Conservation (phyloP, 2,113 vertebrate species). For the Pluvialis apricaria region DNA sequence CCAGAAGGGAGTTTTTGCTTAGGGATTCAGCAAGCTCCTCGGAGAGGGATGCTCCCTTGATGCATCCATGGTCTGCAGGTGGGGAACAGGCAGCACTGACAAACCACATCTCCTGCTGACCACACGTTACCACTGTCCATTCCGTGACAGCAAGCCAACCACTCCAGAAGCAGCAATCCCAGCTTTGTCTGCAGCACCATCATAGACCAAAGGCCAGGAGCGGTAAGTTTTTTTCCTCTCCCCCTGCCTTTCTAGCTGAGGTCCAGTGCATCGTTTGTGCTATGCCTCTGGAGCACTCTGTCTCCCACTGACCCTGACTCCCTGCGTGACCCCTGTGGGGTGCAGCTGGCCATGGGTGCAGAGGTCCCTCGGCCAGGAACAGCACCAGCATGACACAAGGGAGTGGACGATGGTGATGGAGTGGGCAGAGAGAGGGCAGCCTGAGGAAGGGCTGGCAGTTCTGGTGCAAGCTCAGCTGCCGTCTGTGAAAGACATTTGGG, state of each 20-base stretch:
- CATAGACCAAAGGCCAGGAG: not conserved
- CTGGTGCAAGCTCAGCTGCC: not conserved
- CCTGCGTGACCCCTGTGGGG: accelerated
- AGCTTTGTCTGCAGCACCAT: not conserved
- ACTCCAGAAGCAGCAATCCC: not conserved
- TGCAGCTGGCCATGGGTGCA: not conserved
- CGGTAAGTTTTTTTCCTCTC: not conserved
- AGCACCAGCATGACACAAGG: not conserved
- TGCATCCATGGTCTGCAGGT: not conserved
- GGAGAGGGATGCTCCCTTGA: not conserved
- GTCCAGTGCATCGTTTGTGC: too few relatives aligned
- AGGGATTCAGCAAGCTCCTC: not conserved
- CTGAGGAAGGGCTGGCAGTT: not conserved
- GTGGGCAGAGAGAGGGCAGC: not conserved
- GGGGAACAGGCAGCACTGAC: not conserved
- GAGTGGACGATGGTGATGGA: not conserved
- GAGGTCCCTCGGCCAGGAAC: not conserved
- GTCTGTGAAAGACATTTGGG: not conserved
- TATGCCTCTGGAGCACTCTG: not conserved
- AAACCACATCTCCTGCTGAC: not conserved
- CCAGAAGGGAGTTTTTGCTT: not conserved
- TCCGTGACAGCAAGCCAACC: not conserved
- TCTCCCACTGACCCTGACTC: too few relatives aligned
- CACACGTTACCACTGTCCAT: not conserved
- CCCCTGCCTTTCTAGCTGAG: not conserved